phyloP scores from a whole-genome alignment of 2,113 vertebrate species.

The Aptenodytes patagonicus region DNA sequence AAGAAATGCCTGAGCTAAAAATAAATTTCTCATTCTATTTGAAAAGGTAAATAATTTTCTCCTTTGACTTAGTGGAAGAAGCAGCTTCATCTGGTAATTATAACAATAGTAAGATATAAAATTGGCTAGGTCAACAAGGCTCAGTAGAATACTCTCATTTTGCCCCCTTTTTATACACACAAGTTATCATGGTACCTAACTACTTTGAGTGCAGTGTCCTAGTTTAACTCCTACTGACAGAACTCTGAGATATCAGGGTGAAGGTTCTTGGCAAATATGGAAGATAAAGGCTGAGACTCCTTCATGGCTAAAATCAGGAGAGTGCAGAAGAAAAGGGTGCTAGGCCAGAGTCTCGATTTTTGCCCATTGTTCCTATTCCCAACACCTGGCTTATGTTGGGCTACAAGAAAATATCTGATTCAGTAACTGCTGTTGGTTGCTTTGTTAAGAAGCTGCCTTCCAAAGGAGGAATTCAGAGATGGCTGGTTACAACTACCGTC shows the following conservation, averaged over 20 bases:
- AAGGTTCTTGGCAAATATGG: background rate
- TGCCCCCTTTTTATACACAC: background rate
- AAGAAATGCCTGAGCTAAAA: background rate
- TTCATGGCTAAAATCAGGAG: background rate
- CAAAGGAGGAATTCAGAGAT: background rate
- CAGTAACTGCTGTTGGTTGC: background rate
- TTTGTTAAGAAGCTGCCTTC: background rate
- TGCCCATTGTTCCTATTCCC: background rate
- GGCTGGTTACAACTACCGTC: background rate
- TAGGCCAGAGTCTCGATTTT: background rate
- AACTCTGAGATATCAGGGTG: background rate
- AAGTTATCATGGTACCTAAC: background rate
- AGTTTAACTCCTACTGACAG: background rate
- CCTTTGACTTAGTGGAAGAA: background rate
- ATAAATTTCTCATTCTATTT: background rate
- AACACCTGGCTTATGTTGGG: background rate
- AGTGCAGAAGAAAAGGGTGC: background rate
- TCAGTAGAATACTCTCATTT: background rate
- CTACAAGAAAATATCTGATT: background rate
- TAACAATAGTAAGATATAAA: background rate
- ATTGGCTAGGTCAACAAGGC: background rate
- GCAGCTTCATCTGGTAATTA: background rate
- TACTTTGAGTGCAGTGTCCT: background rate
- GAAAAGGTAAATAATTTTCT: background rate
- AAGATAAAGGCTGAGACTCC: background rate